Evolutionary conservation across 1,140 invertebrate genomes (phyloP), one percentile per base, ranked within the genome.

Genomic region (Drosophila carrolli): DNA sequence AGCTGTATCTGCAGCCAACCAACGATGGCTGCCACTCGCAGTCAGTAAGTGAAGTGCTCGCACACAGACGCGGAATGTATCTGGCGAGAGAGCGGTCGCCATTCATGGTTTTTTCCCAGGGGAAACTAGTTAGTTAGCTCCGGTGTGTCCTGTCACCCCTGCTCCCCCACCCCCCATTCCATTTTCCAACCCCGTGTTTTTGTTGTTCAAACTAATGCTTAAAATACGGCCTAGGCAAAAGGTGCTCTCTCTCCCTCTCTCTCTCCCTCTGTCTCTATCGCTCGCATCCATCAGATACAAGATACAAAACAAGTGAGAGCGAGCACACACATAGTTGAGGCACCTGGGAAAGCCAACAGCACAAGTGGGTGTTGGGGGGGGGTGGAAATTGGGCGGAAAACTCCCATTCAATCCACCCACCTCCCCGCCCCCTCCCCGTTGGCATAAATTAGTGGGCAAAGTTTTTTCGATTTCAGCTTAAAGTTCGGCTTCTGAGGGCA

Each of bases 131-230:
- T 80, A 51, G 48, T 14, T 35, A 35, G 48, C 48, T 51, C 44
- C 16, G 13, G 48, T 32, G 48, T 35, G 66, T 57, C 57, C 62
- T 77, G 50, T 37, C 29, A 8, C 7, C 13, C 47, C 56, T 27
- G 1, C 37, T 16, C n/a, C 41, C 32, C 5, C 27, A 46, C 41
- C 58, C 27, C 37, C 50, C 13, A 38, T 11, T 40, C 55, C 40
- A 32, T 23, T 7, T 37, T 48, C 3, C 47, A 29, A 35, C 14
- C 50, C 51, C 67, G 55, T 88, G 85, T 88, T 88, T 89, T 80
- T 88, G 85, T 89, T 88, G 84, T 88, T 88, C 73, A 84, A 88
- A 89, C 84, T 88, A 88, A 88, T 88, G 84, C 84, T 88, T 89
- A 89, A 88, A 88, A 88, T 88, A 78, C 84, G 80, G 84, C 84